Conservation (phyloP, 2,797 vertebrate species). For the Florisuga fusca region DNA sequence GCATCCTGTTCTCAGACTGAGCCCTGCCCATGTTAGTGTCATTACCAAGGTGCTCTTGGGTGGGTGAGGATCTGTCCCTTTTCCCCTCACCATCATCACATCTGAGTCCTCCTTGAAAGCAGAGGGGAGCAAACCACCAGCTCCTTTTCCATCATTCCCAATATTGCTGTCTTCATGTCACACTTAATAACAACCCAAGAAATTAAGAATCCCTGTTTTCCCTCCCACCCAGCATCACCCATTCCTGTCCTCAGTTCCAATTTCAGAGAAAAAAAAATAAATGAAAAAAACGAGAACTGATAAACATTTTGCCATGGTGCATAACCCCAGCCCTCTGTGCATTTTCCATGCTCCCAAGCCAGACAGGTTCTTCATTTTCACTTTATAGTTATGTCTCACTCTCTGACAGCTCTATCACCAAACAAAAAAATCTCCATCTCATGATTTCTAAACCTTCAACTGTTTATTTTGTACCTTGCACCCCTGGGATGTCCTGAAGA, state of each 20-base stretch:
- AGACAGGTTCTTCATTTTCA: constrained; percentile 38
- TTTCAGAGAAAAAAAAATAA: not conserved
- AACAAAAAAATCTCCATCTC: not conserved
- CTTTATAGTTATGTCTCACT: not conserved
- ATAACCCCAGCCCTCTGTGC: not conserved
- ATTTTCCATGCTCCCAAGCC: not conserved
- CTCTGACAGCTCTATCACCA: not conserved
- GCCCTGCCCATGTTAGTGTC: not conserved
- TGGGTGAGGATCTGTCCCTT: not conserved
- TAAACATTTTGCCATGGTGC: constrained; percentile 25
- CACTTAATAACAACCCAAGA: not conserved
- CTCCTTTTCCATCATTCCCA: not conserved
- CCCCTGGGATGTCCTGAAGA: not conserved
- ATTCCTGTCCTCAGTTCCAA: not conserved
- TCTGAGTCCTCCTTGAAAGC: not conserved
- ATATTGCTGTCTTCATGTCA: rapidly evolving
- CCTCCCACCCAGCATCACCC: not conserved
- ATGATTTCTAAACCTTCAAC: not conserved
- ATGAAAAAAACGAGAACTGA: not conserved
- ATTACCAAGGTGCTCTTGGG: not conserved
- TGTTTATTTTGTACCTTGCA: not conserved
- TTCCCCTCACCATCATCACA: not conserved
- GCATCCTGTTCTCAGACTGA: not conserved
- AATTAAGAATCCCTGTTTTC: not conserved
- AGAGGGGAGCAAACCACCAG: not conserved